These are phyloP conservation scores for Tringa solitaria DNA, from an alignment of 2,113 vertebrate species.

Conservation along the genomic window DNA sequence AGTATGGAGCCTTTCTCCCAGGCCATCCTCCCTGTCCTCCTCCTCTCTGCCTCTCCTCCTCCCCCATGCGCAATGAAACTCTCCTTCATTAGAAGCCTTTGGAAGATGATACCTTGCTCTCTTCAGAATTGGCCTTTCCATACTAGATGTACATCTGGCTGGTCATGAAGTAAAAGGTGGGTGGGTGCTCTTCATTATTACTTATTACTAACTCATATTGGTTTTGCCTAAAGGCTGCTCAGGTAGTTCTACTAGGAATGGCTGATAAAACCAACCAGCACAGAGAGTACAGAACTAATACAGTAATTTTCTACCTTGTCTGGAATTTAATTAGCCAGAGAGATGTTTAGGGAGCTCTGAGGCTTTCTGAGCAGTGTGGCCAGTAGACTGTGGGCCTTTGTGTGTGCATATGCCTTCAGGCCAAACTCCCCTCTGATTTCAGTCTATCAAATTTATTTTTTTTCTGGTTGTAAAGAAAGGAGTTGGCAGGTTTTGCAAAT, in stretches of 20 bases:
- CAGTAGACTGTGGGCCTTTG: background rate
- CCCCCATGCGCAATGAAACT: accelerated
- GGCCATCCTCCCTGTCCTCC: background rate
- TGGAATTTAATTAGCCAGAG: background rate
- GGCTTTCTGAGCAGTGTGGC: background rate
- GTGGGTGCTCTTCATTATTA: background rate
- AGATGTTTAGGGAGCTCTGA: background rate
- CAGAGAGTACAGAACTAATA: background rate
- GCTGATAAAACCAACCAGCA: background rate
- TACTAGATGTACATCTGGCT: background rate
- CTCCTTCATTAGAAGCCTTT: background rate
- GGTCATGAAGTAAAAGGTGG: background rate
- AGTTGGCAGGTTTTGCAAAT: background rate
- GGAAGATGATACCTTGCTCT: background rate
- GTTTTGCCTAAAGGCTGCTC: background rate
- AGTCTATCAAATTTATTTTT: background rate
- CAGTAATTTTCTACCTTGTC: background rate
- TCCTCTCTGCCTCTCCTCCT: background rate
- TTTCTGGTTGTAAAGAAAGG: background rate
- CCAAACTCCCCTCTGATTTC: background rate
- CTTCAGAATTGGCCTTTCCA: background rate
- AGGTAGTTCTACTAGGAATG: background rate
- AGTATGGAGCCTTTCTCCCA: background rate
- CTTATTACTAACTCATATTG: background rate
- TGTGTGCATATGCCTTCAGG: background rate